Percentiles rank a stretch among this genome's conserved stretches.
These are phyloP conservation scores for Pyrgilauda ruficollis DNA, from an alignment of 2,113 vertebrate genomes.

Conservation along the genomic window DNA sequence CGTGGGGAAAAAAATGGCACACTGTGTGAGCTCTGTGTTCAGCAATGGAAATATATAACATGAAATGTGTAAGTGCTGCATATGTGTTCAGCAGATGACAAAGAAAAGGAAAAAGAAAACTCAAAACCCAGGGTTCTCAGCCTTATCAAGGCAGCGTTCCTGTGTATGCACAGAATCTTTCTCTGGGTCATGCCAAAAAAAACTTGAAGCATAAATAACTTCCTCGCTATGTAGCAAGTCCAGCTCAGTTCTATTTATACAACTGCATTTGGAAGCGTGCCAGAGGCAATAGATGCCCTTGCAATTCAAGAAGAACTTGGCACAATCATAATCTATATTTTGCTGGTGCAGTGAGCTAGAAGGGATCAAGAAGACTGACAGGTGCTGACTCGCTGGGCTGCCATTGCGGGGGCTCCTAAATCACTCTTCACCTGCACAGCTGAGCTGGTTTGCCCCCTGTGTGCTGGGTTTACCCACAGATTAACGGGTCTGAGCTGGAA, in stretches of 20 bases:
- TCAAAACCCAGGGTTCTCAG: not conserved
- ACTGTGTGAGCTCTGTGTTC: not conserved
- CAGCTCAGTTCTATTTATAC: conserved; percentile 19
- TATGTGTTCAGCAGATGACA: not conserved
- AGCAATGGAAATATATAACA: not conserved
- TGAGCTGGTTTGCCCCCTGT: not conserved
- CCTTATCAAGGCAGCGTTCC: not conserved
- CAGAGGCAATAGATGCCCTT: not conserved
- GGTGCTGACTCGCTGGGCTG: not conserved
- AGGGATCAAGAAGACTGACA: conserved; percentile 29
- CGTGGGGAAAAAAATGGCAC: not conserved
- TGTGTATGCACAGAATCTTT: not conserved
- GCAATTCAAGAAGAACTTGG: conserved; percentile 27
- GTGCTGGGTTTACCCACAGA: not conserved
- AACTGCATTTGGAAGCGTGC: not conserved
- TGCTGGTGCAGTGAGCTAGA: not conserved
- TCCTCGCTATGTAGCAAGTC: not conserved
- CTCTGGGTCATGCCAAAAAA: not conserved
- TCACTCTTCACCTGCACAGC: conserved; percentile 42
- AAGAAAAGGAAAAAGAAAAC: not conserved
- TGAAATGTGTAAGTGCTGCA: not conserved
- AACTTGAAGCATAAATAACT: not conserved
- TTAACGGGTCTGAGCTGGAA: not conserved
- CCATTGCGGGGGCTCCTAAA: not conserved
- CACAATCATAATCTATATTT: conserved; percentile 17